These are phyloP conservation scores for Acholoe squamosa DNA, from an alignment of 2,888 invertebrate species.

Conservation along the genomic window DNA sequence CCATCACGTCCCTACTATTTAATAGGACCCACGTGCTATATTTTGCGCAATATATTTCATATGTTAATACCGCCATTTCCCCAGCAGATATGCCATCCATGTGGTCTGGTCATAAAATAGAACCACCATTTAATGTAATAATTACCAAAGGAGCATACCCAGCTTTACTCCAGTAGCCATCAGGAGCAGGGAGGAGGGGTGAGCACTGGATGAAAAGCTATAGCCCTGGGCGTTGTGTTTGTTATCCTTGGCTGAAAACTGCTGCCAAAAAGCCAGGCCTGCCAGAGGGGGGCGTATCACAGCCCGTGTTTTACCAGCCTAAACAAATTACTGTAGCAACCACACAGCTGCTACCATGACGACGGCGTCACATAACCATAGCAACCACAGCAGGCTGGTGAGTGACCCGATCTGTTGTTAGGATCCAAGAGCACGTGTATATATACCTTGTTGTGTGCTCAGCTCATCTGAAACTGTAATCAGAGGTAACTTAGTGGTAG, in stretches of 20 bases:
- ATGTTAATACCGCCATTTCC: no score
- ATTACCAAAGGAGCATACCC: no score
- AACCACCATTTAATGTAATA: no score
- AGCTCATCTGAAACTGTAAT: background rate
- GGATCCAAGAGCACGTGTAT: background rate
- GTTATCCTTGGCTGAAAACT: background rate
- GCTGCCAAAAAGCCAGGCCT: background rate
- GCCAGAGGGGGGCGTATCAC: conserved; percentile 22
- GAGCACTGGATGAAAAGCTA: background rate
- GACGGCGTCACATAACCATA: background rate
- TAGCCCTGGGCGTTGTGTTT: conserved; percentile 11
- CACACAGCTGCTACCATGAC: conserved; percentile 20
- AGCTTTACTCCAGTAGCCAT: no score
- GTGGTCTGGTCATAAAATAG: no score
- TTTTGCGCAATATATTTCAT: no score
- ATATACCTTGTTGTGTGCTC: background rate
- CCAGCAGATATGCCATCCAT: no score
- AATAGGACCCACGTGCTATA: no score
- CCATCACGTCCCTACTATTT: no score
- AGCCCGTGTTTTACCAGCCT: background rate
- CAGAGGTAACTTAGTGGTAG: background rate
- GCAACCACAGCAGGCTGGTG: conserved; percentile 12
- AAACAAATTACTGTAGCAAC: conserved; percentile 41
- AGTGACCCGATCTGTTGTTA: background rate
- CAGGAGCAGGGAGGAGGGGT: no score